Evolutionary conservation across 2,888 invertebrate genomes (phyloP), one percentile per base, ranked within the genome.

Genomic region (Trichacis sp.): DNA sequence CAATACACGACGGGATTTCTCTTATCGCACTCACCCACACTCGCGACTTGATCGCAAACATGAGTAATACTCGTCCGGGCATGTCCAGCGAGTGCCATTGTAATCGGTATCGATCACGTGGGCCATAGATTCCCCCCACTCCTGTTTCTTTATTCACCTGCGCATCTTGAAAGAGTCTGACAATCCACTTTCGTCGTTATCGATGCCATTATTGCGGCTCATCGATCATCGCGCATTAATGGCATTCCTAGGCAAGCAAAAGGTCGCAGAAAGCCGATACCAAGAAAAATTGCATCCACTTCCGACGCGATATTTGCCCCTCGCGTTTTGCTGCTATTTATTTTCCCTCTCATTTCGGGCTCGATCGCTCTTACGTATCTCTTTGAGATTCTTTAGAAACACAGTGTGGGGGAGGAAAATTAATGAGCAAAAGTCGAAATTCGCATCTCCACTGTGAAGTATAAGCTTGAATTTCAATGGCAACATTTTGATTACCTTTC

Each of bases 141-240:
- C 24, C 24, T 8, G 24, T 5, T 8, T 8, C 24, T 9, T 43
- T 36, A 18, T 51, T 15, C 47, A 43, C 33, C 19, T 18, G 38
- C 42, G 50, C 50, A 57, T 57, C 45, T 57, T 36, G 36, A 33
- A 50, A 50, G 50, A 30, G 6, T 9, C 40, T 19, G 52, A 52
- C 46, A 43, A 58, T 42, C 30, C 40, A 58, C 62, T 54, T 69
- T 60, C 63, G 47, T 56, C 49, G 54, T 46, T 60, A 33, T 57
- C 56, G 51, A 57, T 49, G 55, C 70, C 61, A 70, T 73, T 73
- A 74, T 70, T 69, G 72, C 70, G 69, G 73, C 76, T 77, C 80
- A 79, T 80, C 80, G 77, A 80, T 80, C 80, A 80, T 79, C 71
- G 76, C 68, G 58, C 70, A 51, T 68, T 67, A 69, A 69, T 69